A percentile compares a stretch with the other conserved stretches of the same genome.
phyloP scores from a whole-genome alignment of 2,113 vertebrate genomes.

The Mustela lutreola region DNA sequence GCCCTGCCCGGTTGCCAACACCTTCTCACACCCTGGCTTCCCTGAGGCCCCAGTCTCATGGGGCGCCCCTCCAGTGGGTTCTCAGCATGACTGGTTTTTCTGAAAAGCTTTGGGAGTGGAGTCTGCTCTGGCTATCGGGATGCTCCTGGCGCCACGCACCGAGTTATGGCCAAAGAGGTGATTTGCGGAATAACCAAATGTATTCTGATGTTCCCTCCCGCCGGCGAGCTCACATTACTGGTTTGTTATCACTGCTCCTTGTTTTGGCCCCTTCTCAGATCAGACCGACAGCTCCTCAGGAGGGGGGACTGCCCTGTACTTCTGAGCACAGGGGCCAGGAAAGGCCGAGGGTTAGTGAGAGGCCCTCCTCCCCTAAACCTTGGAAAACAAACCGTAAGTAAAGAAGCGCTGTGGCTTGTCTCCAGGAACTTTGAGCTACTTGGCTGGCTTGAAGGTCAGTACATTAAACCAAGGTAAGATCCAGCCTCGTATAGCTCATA shows the following conservation, averaged over 20 bases:
- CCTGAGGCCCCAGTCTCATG: accelerated
- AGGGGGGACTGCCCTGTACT: not conserved
- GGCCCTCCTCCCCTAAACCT: not conserved
- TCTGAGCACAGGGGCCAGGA: not conserved
- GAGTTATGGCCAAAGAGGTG: not conserved
- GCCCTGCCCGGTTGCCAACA: not conserved
- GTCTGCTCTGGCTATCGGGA: not conserved
- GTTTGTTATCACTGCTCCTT: not conserved
- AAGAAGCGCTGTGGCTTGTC: not conserved
- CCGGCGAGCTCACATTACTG: accelerated
- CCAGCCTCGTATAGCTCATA: not conserved
- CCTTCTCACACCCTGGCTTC: not conserved
- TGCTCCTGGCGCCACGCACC: not conserved
- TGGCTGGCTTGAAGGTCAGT: not conserved
- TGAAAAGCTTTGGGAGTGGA: not conserved
- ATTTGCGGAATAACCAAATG: not conserved
- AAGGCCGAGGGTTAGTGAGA: not conserved
- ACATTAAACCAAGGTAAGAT: not conserved
- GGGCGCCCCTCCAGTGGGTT: not conserved
- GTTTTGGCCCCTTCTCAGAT: not conserved
- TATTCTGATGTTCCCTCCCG: not conserved
- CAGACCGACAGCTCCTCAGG: not conserved
- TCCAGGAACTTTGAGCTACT: slow-evolving; percentile 8
- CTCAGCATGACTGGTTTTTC: not conserved
- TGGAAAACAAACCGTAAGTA: slow-evolving; percentile 9